Conservation (phyloP, 2,797 vertebrate species). For the Microcaecilia unicolor region DNA sequence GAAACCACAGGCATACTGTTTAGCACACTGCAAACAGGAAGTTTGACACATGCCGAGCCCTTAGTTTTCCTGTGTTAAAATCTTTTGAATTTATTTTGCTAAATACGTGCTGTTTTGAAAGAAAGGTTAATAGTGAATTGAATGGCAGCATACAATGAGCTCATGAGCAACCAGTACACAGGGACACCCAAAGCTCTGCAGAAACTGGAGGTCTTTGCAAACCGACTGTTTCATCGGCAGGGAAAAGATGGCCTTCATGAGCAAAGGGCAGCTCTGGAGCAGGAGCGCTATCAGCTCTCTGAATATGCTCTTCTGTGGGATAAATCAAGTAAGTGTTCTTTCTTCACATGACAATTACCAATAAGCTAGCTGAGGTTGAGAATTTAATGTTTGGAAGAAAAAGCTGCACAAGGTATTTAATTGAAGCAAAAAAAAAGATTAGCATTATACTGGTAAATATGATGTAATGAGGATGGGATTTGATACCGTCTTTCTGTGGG, state of each 20-base stretch:
- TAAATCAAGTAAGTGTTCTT: slow-evolving; percentile 75
- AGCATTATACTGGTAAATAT: not conserved
- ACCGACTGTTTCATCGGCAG: slow-evolving; percentile 74
- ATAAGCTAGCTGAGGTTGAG: too few relatives aligned
- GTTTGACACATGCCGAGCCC: slow-evolving; percentile 47
- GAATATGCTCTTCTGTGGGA: slow-evolving; percentile 77
- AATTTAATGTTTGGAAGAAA: not conserved
- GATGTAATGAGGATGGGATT: not conserved
- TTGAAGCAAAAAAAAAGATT: not conserved
- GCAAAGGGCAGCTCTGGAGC: slow-evolving; percentile 57
- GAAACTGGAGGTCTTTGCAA: slow-evolving; percentile 74
- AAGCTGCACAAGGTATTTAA: not conserved
- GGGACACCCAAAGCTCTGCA: slow-evolving; percentile 63
- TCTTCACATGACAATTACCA: too few relatives aligned
- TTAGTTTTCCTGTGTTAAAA: slow-evolving; percentile 28
- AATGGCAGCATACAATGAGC: slow-evolving; percentile 81
- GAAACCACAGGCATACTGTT: slow-evolving; percentile 54
- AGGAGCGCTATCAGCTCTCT: slow-evolving; percentile 65
- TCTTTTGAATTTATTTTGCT: slow-evolving; percentile 26
- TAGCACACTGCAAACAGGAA: slow-evolving; percentile 76
- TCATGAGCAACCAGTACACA: slow-evolving; percentile 36
- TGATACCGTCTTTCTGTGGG: too few relatives aligned
- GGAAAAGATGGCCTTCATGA: slow-evolving; percentile 67
- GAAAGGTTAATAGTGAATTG: slow-evolving; percentile 9
- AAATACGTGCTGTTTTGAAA: slow-evolving; percentile 17